Percentiles rank a stretch among this genome's conserved stretches.
Evolutionary conservation across 2,888 invertebrate genomes (phyloP).

Genomic region (Noctua janthe): DNA sequence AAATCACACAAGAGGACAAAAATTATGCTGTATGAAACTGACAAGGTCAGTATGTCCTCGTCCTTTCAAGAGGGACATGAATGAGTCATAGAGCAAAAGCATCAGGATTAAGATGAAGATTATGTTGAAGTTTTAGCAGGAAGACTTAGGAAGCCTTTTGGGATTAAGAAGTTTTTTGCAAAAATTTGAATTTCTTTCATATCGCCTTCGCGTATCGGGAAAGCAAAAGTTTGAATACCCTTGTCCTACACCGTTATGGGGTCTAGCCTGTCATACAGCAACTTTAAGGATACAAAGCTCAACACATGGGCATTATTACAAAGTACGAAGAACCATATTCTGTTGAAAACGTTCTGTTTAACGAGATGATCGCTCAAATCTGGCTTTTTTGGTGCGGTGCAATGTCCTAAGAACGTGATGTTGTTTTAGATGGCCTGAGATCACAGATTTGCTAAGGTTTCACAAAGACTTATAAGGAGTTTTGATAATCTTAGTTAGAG

Average conservation of each 20-base stretch:
- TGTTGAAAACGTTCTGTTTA: conserved; percentile 17
- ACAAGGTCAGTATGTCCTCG: neutral
- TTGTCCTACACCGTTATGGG: conserved; percentile 73
- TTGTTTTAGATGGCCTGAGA: conserved; percentile 43
- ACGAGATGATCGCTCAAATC: conserved; percentile 51
- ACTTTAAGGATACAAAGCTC: conserved; percentile 48
- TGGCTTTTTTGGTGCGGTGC: conserved; percentile 61
- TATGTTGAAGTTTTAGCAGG: neutral
- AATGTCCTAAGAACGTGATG: conserved; percentile 51
- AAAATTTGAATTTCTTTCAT: neutral
- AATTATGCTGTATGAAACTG: neutral
- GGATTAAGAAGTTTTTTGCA: neutral
- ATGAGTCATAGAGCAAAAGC: too few species aligned
- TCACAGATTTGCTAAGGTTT: conserved; percentile 37
- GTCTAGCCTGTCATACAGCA: conserved; percentile 60
- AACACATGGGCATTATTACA: conserved; percentile 51
- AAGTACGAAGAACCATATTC: conserved; percentile 47
- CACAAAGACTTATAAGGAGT: conserved; percentile 32
- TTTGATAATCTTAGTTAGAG: conserved; percentile 39
- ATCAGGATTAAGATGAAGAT: neutral
- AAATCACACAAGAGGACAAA: too few species aligned
- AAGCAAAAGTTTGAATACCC: conserved; percentile 36
- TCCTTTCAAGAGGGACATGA: neutral
- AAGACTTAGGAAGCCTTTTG: neutral
- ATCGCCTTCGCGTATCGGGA: neutral